Base-by-base conservation (phyloP, 2,888 invertebrate species). In the Yponomeuta evonymella region DNA sequence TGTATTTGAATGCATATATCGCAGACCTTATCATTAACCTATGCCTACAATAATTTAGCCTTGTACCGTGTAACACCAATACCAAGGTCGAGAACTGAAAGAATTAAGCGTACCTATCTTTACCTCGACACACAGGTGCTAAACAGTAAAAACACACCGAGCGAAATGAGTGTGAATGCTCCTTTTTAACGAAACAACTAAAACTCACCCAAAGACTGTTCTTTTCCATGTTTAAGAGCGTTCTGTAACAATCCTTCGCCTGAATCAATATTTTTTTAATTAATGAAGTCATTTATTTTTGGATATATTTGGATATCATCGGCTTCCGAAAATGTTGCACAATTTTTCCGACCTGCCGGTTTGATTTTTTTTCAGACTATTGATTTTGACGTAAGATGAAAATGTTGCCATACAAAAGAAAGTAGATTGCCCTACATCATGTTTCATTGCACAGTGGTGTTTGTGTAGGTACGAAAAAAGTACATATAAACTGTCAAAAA, bases 251-350 rank as follows among this genome's bases (percentile, higher is more conserved):
- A 73, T 82, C 80, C 72, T 78, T 84, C 36, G 81, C 88, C 73
- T 79, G 78, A 69, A 79, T 79, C 70, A 90, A 75, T 75, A 88
- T 73, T 74, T 86, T 86, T 83, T 86, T 90, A 74, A 90, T 82
- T 72, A 79, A 78, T 71, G 77, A 79, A 82, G 82, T 81, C 89
- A 90, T 90, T 81, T 33, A 15, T 43, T 36, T 15, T 30, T 67
- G 2, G 23, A 23, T 33, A 15, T 43, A n/a, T 15, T 30, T 67
- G 2, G 23, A 23, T 23, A 23, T 23, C 23, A 23, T 6, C 10
- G 11, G 66, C 12, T 15, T 30, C 15, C 15, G 8, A 43, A 36
- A 33, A 36, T 67, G 1, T 65, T 8, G 15, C 51, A 58, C 33
- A 33, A 33, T 33, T 33, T 33, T 58, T 15, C 12, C 51, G 15